Evolutionary conservation across 1,140 invertebrate genomes (phyloP).

Genomic region (Aradophagus sp.): DNA sequence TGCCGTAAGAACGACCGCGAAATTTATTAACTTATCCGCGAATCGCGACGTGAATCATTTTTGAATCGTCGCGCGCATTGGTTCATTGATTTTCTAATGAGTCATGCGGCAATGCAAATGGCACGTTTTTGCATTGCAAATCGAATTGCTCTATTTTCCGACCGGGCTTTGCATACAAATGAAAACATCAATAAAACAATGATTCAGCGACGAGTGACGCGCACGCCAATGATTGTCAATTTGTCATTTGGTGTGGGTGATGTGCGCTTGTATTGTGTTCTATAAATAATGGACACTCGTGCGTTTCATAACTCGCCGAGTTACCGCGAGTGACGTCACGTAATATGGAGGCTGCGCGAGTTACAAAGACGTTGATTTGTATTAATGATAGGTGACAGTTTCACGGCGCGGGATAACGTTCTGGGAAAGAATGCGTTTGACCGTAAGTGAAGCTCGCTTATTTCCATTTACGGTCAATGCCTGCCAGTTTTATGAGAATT

Average conservation of each 20-base stretch:
- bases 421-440: conserved; percentile 20
- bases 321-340: conserved; percentile 45
- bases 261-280: conserved; percentile 41
- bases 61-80: conserved; percentile 9
- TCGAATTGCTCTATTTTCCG: conserved; percentile 46
- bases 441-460: conserved; percentile 4
- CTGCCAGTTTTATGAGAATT: too few relatives aligned
- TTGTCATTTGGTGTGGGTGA: conserved; percentile 51
- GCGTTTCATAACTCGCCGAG: conserved; percentile 31
- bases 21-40: conserved; percentile 13
- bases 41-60: conserved; percentile 34
- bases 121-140: conserved; percentile 45
- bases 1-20: not conserved
- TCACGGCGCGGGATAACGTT: conserved; percentile 26
- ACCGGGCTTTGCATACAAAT: conserved; percentile 45
- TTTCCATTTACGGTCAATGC: conserved; percentile 12
- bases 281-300: conserved; percentile 45
- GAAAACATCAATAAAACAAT: conserved; percentile 52
- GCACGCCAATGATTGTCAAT: conserved; percentile 48
- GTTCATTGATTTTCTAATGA: conserved; percentile 49
- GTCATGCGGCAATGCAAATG: conserved; percentile 36
- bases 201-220: conserved; percentile 49
- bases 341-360: conserved; percentile 42
- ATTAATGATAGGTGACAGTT: conserved; percentile 50
- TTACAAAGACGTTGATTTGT: conserved; percentile 51